Conservation (phyloP, 64 coral and sea anemone species). For the Dendrophyllia cribrosa region DNA sequence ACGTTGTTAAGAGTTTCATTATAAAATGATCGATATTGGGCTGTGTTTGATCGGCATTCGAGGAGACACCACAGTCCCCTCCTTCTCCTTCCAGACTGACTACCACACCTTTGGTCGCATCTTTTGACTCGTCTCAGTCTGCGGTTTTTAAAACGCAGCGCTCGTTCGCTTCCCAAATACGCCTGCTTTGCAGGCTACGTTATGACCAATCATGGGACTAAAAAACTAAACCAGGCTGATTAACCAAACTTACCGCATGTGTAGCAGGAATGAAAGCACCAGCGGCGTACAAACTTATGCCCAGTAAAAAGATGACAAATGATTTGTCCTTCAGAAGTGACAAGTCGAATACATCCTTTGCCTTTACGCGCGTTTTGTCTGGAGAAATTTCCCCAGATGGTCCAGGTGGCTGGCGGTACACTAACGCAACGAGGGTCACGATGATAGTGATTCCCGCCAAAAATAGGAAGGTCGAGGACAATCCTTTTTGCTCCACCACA, state of each 20-base stretch:
- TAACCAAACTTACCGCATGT: neutral
- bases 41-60: too few species aligned
- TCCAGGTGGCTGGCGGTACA: neutral
- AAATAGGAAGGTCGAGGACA: neutral
- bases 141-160: too few species aligned
- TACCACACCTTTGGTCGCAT: too few species aligned
- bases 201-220: too few species aligned
- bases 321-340: conserved; percentile 9
- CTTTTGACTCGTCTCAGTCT: too few species aligned
- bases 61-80: too few species aligned
- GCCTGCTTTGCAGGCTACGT: too few species aligned
- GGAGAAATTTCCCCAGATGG: neutral
- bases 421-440: neutral
- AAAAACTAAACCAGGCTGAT: too few species aligned
- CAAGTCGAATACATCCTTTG: neutral
- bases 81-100: too few species aligned
- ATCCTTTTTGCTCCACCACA: neutral
- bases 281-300: neutral
- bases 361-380: neutral
- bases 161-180: too few species aligned
- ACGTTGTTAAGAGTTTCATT: too few species aligned
- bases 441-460: neutral
- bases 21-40: too few species aligned
- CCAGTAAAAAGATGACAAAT: neutral
- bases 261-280: neutral